phyloP scores from a whole-genome alignment of 2,113 vertebrate species.

The Raja brachyura region DNA sequence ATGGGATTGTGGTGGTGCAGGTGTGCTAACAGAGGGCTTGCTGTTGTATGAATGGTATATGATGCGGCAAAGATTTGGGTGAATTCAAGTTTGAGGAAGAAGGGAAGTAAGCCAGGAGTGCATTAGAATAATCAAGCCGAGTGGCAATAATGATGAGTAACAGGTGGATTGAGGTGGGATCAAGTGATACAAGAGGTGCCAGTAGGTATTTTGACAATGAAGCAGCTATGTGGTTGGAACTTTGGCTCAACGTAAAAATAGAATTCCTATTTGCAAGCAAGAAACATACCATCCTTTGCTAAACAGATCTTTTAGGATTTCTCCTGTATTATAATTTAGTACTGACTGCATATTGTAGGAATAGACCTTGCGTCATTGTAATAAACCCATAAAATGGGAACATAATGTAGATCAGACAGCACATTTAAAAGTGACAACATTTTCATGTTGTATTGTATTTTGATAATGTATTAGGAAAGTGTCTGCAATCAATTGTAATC shows the following conservation, averaged over 20 bases:
- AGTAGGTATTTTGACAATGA: neutral
- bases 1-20: too few relatives aligned
- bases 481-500: neutral
- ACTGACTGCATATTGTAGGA: neutral
- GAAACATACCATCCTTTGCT: neutral
- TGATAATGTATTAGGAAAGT: neutral
- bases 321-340: neutral
- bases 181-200: neutral
- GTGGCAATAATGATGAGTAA: neutral
- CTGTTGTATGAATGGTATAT: neutral
- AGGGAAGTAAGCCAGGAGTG: neutral
- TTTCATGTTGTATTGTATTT: neutral
- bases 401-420: neutral
- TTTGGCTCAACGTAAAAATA: neutral
- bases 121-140: neutral
- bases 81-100: neutral
- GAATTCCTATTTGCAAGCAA: neutral
- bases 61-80: neutral
- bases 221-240: neutral
- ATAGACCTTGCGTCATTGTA: neutral
- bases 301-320: neutral
- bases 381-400: neutral
- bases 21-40: too few relatives aligned
- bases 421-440: neutral
- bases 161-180: neutral